Evolutionary conservation across 1,140 invertebrate genomes (phyloP).

Genomic region (Gonioctena quinquepunctata): DNA sequence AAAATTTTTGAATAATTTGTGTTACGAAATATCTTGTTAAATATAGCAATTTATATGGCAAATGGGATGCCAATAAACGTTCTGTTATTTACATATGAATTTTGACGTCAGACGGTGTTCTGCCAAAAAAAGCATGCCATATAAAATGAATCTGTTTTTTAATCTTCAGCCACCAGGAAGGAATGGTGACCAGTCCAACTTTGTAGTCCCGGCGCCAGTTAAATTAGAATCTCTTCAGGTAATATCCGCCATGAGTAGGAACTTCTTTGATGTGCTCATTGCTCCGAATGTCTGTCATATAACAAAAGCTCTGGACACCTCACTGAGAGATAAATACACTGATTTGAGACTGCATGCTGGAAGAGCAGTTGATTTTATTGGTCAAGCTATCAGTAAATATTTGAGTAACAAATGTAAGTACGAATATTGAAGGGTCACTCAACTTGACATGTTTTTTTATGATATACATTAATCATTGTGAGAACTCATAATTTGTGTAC

Average conservation of each 20-base stretch:
- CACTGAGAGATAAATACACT: slow-evolving; percentile 60
- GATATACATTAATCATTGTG: too few relatives aligned
- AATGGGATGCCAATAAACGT: too few relatives aligned
- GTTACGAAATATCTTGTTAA: too few relatives aligned
- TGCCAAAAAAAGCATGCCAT: too few relatives aligned
- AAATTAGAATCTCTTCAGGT: slow-evolving; percentile 79
- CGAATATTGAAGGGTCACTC: too few relatives aligned
- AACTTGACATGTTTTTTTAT: too few relatives aligned
- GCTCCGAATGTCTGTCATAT: slow-evolving; percentile 61
- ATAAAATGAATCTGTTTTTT: not conserved
- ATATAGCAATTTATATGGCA: too few relatives aligned
- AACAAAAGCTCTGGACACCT: slow-evolving; percentile 61
- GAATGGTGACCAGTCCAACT: not conserved
- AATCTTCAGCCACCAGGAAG: not conserved
- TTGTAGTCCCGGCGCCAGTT: slow-evolving; percentile 62
- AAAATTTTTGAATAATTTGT: too few relatives aligned
- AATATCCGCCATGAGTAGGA: slow-evolving; percentile 68
- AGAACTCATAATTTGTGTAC: too few relatives aligned
- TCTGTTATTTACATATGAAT: too few relatives aligned
- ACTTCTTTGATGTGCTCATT: slow-evolving; percentile 65
- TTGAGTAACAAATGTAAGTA: slow-evolving; percentile 25
- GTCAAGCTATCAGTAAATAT: slow-evolving; percentile 59
- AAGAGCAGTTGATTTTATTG: slow-evolving; percentile 67
- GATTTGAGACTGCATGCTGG: slow-evolving; percentile 68
- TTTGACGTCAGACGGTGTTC: too few relatives aligned